Base-by-base conservation (phyloP, 2,797 vertebrate species). In the Acanthis flammea region DNA sequence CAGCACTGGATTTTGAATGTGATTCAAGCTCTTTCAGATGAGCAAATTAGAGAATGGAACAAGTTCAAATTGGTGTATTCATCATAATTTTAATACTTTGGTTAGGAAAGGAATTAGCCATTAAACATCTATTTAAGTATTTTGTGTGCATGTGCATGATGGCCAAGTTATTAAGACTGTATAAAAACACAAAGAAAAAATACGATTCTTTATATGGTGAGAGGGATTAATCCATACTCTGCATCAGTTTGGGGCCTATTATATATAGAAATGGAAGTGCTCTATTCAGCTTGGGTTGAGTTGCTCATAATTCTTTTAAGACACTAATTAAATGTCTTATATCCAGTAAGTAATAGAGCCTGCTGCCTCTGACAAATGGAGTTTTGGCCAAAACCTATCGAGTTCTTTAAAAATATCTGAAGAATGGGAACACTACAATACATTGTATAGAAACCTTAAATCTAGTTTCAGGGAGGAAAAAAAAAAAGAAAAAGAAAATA, bases 241-340 rank as follows among this genome's bases (percentile, higher is more conserved):
- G 86, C 67, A 65, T 70, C 65, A 90, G n/a, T 94, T 72, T 90
- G 51, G 27, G 48, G 28, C 63, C 54, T 90, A 74, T 96, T 96
- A 91, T 93, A 76, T 63, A 78, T 77, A 94, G 72, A 84, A 95
- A 82, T 88, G 12, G 71, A 85, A 94, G 37, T 87, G 35, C 27
- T 95, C 94, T 94, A 96, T 93, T 87, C 85, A 95, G 62, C 70
- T 87, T 81, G 33, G 25, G 10, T 80, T 94, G 73, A 94, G 70
- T 93, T 70, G 86, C 55, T 97, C 85, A 65, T 93, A 94, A 96
- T 96, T 96, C 94, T 94, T 94, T 88, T 91, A 89, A 94, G 76
- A 91, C 76, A 73, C 89, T 95, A 92, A 97, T 97, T 96, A 95
- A 93, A 96, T 95, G 68, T 94, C 94, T 94, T 90, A 45, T 91